These are phyloP conservation scores for Clarias macrocephalus DNA, from an alignment of 2,113 vertebrate species.

Conservation along the genomic window DNA sequence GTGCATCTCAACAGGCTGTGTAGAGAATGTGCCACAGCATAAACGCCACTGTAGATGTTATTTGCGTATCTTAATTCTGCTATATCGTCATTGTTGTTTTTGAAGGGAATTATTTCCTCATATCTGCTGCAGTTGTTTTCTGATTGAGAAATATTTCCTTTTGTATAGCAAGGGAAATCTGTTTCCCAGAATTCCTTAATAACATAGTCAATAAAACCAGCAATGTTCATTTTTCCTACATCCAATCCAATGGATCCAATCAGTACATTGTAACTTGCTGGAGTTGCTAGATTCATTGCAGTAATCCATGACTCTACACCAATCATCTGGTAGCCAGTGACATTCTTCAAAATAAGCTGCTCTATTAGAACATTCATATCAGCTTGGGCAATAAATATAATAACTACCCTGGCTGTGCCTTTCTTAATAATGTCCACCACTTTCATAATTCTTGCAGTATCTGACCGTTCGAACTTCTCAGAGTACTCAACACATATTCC, in stretches of 20 bases:
- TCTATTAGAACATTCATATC: slow-evolving; percentile 70
- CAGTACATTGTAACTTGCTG: slow-evolving; percentile 63
- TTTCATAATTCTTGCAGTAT: slow-evolving; percentile 64
- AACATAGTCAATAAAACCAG: slow-evolving; percentile 63
- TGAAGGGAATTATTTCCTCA: slow-evolving; percentile 54
- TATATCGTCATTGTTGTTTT: slow-evolving; percentile 64
- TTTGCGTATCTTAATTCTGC: slow-evolving; percentile 64
- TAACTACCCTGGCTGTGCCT: slow-evolving; percentile 68
- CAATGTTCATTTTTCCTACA: slow-evolving; percentile 64
- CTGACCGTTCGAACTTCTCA: slow-evolving; percentile 65
- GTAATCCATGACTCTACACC: slow-evolving; percentile 76
- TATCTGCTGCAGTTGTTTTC: slow-evolving; percentile 53
- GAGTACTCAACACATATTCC: slow-evolving; percentile 71
- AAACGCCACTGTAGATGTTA: slow-evolving; percentile 72
- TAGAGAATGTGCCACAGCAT: slow-evolving; percentile 69
- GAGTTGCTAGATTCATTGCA: slow-evolving; percentile 65
- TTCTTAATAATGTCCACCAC: slow-evolving; percentile 68
- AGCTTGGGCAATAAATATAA: slow-evolving; percentile 69
- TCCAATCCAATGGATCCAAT: slow-evolving; percentile 71
- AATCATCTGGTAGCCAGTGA: slow-evolving; percentile 70
- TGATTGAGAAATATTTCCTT: not conserved
- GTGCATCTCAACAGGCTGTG: slow-evolving; percentile 64
- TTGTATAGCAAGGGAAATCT: slow-evolving; percentile 53
- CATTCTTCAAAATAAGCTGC: slow-evolving; percentile 65
- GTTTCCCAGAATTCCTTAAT: slow-evolving; percentile 66